These are phyloP conservation scores for Gymnocephalus cernua DNA, from an alignment of 2,113 vertebrate genomes.

Conservation along the genomic window DNA sequence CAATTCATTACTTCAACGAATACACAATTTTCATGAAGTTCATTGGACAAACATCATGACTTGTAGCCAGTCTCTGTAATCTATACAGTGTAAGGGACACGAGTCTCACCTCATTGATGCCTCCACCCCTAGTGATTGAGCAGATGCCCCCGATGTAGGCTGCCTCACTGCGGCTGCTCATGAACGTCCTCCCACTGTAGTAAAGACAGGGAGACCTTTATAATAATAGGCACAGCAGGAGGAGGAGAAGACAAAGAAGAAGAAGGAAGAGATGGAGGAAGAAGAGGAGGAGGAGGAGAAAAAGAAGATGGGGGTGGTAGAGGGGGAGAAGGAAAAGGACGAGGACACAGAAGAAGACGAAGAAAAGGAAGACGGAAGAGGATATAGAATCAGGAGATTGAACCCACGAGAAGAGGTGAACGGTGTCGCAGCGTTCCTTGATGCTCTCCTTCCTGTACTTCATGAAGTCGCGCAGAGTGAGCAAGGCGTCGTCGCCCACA, in stretches of 20 bases:
- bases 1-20: neutral
- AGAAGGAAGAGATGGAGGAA: accelerated
- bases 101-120: slow-evolving; percentile 91
- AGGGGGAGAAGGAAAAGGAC: neutral
- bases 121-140: slow-evolving; percentile 88
- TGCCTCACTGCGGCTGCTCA: slow-evolving; percentile 92
- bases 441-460: slow-evolving; percentile 92
- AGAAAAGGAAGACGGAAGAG: neutral
- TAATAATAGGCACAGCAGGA: neutral
- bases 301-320: too few relatives aligned
- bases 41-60: neutral
- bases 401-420: slow-evolving; percentile 96
- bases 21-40: neutral
- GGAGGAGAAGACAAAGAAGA: neutral
- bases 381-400: neutral
- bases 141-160: slow-evolving; percentile 96
- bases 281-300: too few relatives aligned
- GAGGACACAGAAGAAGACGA: neutral
- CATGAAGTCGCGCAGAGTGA: slow-evolving; percentile 92
- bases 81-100: too few relatives aligned
- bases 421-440: slow-evolving; percentile 89
- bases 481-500: slow-evolving; percentile 90
- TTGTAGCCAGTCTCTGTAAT: neutral
- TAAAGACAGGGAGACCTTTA: slow-evolving; percentile 23
- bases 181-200: slow-evolving; percentile 92